Base-by-base conservation (phyloP, 35 echinoderm and acorn worm genomes). In the Lytechinus pictus region DNA sequence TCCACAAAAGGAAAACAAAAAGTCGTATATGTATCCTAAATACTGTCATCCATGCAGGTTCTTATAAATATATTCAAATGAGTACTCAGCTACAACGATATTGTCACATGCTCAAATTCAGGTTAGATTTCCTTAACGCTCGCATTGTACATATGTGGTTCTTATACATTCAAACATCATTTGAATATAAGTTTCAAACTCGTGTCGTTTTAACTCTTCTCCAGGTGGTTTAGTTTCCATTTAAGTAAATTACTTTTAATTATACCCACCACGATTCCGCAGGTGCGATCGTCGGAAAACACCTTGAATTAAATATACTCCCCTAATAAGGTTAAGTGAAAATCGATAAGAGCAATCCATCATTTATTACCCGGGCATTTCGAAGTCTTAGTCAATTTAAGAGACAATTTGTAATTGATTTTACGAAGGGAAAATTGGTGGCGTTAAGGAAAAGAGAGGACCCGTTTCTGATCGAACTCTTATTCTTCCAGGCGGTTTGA, bases 301-400 rank as follows among this genome's bases (percentile, higher is more conserved):
- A 79, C 66, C 19, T 79, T 79, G n/a, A 16, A 79, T 79, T 79
- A 79, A 79, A n/a, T 19, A 79, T 79, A 79, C 66, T 6, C 66
- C 6, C 6, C 6, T 79, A 79, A 79, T 79, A 79, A 79, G 66
- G 66, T 79, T 79, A 79, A 79, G 66, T 79, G 66, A 5, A 24
- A 79, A 79, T 79, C 66, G 8, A 79, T 79, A 79, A 24, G 14
- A n/a, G 16, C 66, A 16, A 79, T 79, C 66, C 66, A 79, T 79
- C 66, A 79, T 79, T 79, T 79, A 79, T 79, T 79, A 79, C 66
- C n/a, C 66, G 4, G 66, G 66, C 66, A 79, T 79, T 79, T 79
- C 14, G n/a, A 16, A 79, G 66, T 79, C 66, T 79, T 79, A 79
- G 66, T 79, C 66, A 79, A 79, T 79, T 79, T 79, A 0, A 16